These are phyloP conservation scores for Antennarius striatus DNA, from an alignment of 2,113 vertebrate species.

Conservation along the genomic window DNA sequence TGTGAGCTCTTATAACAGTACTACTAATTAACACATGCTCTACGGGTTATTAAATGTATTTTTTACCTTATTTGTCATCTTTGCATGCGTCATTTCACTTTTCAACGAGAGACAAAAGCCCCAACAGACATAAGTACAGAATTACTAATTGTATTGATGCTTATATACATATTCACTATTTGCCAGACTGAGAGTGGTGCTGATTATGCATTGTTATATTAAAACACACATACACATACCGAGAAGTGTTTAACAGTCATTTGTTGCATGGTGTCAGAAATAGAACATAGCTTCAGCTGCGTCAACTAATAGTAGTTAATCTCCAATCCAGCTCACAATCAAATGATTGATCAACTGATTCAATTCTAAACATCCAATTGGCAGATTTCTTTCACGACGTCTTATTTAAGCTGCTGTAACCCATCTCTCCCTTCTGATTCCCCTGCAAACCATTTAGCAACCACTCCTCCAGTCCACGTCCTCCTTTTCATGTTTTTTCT, in stretches of 20 bases:
- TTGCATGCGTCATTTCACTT: not conserved
- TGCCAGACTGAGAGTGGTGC: slow-evolving; percentile 1
- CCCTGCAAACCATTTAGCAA: too few relatives aligned
- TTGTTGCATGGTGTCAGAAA: not conserved
- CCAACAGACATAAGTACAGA: slow-evolving; percentile 3
- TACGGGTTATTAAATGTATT: not conserved
- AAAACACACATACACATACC: not conserved
- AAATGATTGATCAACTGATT: too few relatives aligned
- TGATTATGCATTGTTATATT: slow-evolving; percentile 31
- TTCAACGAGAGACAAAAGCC: not conserved
- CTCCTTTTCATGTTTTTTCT: too few relatives aligned
- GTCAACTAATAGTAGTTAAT: too few relatives aligned
- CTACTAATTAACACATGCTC: not conserved
- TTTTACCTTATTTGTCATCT: not conserved
- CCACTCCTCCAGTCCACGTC: too few relatives aligned
- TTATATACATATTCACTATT: not conserved
- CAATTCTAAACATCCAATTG: too few relatives aligned
- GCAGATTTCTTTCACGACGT: too few relatives aligned
- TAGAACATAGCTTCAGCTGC: too few relatives aligned
- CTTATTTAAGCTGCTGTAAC: too few relatives aligned
- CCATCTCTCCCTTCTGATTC: too few relatives aligned
- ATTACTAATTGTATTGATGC: not conserved
- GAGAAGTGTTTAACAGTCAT: slow-evolving; percentile 18
- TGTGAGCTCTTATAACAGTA: not conserved
- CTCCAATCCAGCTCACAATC: too few relatives aligned